Conservation (phyloP, 1,140 invertebrate genomes). For the Diuraphis noxia region DNA sequence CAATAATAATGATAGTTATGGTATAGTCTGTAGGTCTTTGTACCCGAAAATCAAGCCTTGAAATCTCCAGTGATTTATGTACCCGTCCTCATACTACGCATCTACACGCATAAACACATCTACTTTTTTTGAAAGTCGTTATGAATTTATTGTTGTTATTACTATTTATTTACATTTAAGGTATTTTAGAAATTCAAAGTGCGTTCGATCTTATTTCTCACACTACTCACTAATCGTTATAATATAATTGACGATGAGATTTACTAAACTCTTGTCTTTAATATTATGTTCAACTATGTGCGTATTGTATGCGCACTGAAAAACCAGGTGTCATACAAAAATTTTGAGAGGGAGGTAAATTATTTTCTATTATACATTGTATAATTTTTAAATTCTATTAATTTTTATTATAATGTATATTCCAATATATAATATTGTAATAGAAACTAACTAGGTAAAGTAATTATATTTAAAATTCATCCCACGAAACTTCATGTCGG, state of each 20-base stretch:
- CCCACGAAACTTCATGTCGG: background rate
- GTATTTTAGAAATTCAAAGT: conserved; percentile 13
- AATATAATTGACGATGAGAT: background rate
- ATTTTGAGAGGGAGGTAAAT: background rate
- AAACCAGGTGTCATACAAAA: background rate
- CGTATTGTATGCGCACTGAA: background rate
- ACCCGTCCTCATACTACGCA: background rate
- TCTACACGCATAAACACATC: background rate
- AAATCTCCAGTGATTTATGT: background rate
- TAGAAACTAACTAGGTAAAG: background rate
- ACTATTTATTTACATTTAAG: background rate
- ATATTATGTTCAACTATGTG: background rate
- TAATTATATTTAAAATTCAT: background rate
- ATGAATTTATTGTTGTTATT: background rate
- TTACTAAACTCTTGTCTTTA: background rate
- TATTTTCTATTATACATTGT: background rate
- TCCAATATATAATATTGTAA: background rate
- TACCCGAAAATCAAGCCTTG: background rate
- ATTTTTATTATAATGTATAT: background rate
- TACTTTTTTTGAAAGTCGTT: background rate
- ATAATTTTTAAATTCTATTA: background rate
- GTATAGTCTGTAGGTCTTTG: background rate
- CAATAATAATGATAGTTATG: background rate
- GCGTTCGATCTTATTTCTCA: background rate
- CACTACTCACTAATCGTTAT: background rate